Base-by-base conservation (phyloP, 2,888 invertebrate genomes). In the Palloptera scutellata region DNA sequence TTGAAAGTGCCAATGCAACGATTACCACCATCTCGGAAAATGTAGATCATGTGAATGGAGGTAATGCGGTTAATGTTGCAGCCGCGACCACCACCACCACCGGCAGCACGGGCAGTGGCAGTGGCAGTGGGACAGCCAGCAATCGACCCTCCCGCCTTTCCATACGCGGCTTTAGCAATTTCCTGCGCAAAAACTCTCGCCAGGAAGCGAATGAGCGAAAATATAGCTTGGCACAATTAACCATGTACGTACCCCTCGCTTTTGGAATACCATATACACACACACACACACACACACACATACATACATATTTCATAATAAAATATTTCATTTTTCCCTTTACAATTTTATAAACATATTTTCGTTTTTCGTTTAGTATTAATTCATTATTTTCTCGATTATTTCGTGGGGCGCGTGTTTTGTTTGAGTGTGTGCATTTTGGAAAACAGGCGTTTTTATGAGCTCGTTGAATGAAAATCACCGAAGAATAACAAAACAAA, bases 211-310 rank as follows among this genome's bases (percentile, higher is more conserved):
- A 74, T 13, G 82, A 84, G 40, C 78, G 85, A 10, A 85, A 85
- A 69, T 84, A 80, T 67, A 84, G 84, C 72, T 78, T 85, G 73
- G 84, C 83, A 3, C 85, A 85, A 66, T 70, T 85, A 20, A 83
- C 84, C 66, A 81, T 82, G 85, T 85, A 77, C 69, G 82, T 78
- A 67, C 13, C 48, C 5, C 5, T n/a, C 48, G 15, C 5, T n/a
- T 48, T 48, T n/a, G n/a, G n/a, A n/a, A n/a, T n/a, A n/a, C n/a
- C n/a, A n/a, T n/a, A n/a, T n/a, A n/a, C n/a, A n/a, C n/a, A 40
- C 40, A 40, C n/a, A 20, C 10, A 30, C 20, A 57, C 40, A 10
- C 43, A 42, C 5, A 43, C 58, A n/a, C 41, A 58, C 43, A 43
- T 42, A 42, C 58, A 58, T 58, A 42, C 42, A 42, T 42, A 43